A percentile compares a stretch with the other conserved stretches of the same genome.
Conservation (phyloP, 2,113 vertebrate species). For the Sander vitreus region DNA sequence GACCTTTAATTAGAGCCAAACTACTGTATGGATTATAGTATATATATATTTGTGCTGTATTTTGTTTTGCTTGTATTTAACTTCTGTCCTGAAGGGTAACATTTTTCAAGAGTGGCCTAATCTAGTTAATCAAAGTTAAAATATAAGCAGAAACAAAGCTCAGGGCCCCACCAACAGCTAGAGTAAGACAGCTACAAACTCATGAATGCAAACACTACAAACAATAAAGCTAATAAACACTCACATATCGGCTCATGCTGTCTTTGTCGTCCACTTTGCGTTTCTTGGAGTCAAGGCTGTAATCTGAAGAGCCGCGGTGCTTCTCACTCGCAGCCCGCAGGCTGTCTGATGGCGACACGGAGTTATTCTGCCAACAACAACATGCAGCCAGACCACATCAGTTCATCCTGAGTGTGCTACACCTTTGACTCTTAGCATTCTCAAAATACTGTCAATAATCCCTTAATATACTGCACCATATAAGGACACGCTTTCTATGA, state of each 20-base stretch:
- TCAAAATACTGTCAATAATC: neutral
- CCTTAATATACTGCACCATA: neutral
- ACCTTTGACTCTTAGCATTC: neutral
- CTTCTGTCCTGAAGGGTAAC: neutral
- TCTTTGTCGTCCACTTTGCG: constrained; percentile 97
- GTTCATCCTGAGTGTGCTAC: neutral
- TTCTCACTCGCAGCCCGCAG: constrained; percentile 92
- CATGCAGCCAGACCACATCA: constrained; percentile 47
- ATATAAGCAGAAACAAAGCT: neutral
- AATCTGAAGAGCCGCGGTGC: constrained; percentile 92
- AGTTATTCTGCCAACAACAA: constrained; percentile 90
- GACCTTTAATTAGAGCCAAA: neutral
- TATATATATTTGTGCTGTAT: neutral
- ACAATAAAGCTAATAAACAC: constrained; percentile 54
- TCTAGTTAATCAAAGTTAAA: neutral
- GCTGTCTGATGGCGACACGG: constrained; percentile 95
- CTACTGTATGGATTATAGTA: neutral
- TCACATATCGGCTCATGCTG: constrained; percentile 94
- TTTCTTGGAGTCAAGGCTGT: constrained; percentile 93
- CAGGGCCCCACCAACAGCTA: neutral
- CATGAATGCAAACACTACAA: neutral
- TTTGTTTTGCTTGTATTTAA: neutral
- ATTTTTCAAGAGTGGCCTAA: neutral
- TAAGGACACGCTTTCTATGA: neutral
- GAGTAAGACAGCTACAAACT: neutral